A percentile compares a stretch with the other conserved stretches of the same genome.
Evolutionary conservation across 2,888 invertebrate genomes (phyloP).

Genomic region (Chaitophorus viminalis): DNA sequence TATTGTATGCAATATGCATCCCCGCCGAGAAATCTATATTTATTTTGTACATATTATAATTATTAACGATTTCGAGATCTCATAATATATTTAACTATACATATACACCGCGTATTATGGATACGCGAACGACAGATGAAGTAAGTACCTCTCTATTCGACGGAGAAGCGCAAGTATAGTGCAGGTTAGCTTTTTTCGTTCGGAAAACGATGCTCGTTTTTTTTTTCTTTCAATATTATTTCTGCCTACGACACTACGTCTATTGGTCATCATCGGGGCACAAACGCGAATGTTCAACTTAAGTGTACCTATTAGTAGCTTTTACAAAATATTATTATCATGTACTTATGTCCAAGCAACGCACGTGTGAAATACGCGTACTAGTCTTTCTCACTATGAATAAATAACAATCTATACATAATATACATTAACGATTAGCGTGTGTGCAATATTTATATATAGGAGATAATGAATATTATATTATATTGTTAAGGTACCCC

Average conservation of each 20-base stretch:
- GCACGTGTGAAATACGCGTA: background rate
- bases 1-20: too few species aligned
- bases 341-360: background rate
- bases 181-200: too few species aligned
- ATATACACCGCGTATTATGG: background rate
- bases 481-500: too few species aligned
- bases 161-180: background rate
- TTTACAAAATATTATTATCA: too few species aligned
- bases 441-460: background rate
- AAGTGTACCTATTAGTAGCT: too few species aligned
- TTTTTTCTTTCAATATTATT: background rate
- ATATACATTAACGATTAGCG: background rate
- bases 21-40: background rate
- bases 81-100: background rate
- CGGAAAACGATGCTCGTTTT: too few species aligned
- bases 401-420: background rate
- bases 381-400: slow-evolving; percentile 41
- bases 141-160: too few species aligned
- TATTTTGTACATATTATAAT: background rate
- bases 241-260: background rate
- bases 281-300: too few species aligned
- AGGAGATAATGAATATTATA: background rate
- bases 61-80: slow-evolving; percentile 48
- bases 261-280: too few species aligned
- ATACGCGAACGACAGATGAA: background rate